phyloP scores from a whole-genome alignment of 1,140 invertebrate species.

The Drosophila pallidifrons region DNA sequence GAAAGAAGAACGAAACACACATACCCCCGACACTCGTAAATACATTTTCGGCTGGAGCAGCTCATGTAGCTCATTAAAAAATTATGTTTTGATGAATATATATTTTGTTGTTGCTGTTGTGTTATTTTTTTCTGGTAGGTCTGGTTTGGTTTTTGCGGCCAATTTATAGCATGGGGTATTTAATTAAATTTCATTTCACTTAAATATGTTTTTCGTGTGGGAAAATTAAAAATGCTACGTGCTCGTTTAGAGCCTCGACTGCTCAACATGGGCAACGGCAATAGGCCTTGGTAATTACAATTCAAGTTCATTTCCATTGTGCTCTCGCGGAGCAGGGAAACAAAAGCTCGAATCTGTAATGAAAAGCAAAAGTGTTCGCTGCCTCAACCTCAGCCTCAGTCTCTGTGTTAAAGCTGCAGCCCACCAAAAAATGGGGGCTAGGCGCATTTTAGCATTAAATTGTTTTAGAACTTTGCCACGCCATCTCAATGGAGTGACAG shows the following conservation, averaged over 20 bases:
- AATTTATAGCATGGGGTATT: conserved; percentile 60
- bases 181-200: conserved; percentile 66
- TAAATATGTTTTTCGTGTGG: conserved; percentile 53
- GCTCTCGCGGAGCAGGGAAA: conserved; percentile 23
- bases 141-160: conserved; percentile 46
- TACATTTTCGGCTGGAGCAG: conserved; percentile 43
- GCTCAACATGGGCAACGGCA: neutral
- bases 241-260: conserved; percentile 20
- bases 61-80: conserved; percentile 73
- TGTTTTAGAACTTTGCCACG: conserved; percentile 67
- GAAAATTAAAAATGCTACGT: conserved; percentile 64
- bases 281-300: conserved; percentile 75
- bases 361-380: conserved; percentile 30
- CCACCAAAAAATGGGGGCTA: conserved; percentile 11
- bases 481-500: conserved; percentile 9
- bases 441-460: conserved; percentile 73
- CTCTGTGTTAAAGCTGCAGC: conserved; percentile 9
- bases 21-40: conserved; percentile 45
- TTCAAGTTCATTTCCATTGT: conserved; percentile 74
- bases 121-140: neutral
- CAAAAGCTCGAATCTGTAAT: conserved; percentile 37
- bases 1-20: conserved; percentile 64
- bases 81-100: conserved; percentile 76
- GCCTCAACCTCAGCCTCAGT: too few relatives aligned
- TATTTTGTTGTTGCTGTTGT: conserved; percentile 5